Evolutionary conservation across 2,797 vertebrate species (phyloP).

Genomic region (Oryzias sinensis): DNA sequence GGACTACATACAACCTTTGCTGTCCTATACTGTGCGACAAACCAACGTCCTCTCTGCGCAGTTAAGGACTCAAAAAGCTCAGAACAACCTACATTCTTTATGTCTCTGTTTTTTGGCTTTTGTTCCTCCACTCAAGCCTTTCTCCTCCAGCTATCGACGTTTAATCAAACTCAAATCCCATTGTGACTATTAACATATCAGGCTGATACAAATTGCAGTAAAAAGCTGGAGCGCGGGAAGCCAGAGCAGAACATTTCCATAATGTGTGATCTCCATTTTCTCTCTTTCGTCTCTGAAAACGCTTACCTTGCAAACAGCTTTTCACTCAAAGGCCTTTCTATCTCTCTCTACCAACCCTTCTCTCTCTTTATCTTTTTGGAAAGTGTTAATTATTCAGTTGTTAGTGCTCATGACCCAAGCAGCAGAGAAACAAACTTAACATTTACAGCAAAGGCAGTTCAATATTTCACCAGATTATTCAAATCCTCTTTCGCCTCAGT

Average conservation of each 20-base stretch:
- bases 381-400: constrained; percentile 75
- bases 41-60: constrained; percentile 59
- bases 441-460: constrained; percentile 40
- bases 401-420: constrained; percentile 55
- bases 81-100: constrained; percentile 56
- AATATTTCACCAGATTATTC: constrained; percentile 59
- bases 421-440: constrained; percentile 42
- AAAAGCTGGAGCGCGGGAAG: constrained; percentile 68
- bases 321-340: constrained; percentile 38
- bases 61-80: constrained; percentile 51
- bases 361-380: constrained; percentile 58
- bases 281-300: constrained; percentile 59
- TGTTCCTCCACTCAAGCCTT: constrained; percentile 20
- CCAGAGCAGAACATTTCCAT: constrained; percentile 70
- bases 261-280: constrained; percentile 68
- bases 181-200: constrained; percentile 78
- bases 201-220: constrained; percentile 65
- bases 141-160: constrained; percentile 72
- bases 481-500: constrained; percentile 22
- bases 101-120: constrained; percentile 23
- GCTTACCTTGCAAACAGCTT: constrained; percentile 69
- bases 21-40: constrained; percentile 49
- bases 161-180: constrained; percentile 78
- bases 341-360: constrained; percentile 13
- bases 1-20: constrained; percentile 62